phyloP scores from a whole-genome alignment of 1,140 invertebrate species.

The Drosophila arizonae region DNA sequence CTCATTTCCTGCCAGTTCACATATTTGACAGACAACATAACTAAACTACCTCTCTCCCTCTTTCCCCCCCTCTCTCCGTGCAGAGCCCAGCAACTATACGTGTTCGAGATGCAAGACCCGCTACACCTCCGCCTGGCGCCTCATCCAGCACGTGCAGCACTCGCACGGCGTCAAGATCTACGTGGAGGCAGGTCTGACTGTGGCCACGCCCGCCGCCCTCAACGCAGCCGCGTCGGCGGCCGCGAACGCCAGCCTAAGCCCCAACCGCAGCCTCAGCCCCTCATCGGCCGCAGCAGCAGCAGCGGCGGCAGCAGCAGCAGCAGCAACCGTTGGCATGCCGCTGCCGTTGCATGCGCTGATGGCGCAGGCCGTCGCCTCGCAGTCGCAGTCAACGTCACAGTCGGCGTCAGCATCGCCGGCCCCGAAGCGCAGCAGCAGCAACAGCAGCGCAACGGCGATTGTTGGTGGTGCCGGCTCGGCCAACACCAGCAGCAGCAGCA shows the following conservation, averaged over 20 bases:
- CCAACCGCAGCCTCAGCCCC: conserved; percentile 36
- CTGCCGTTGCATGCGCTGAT: conserved; percentile 41
- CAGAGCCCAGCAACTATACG: conserved; percentile 97
- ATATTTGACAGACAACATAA: conserved; percentile 39
- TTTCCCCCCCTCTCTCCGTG: conserved; percentile 68
- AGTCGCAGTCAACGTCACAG: conserved; percentile 61
- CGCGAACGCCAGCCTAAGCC: conserved; percentile 17
- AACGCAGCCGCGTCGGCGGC: conserved; percentile 52
- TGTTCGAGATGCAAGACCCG: conserved; percentile 97
- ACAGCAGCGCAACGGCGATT: conserved; percentile 30
- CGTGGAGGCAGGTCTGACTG: conserved; percentile 85
- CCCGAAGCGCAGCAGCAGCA: conserved; percentile 46
- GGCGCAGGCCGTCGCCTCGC: conserved; percentile 35
- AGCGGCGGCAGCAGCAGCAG: conserved; percentile 21
- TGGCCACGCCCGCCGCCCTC: conserved; percentile 67
- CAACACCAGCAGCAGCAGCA: conserved; percentile 50
- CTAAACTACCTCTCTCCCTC: conserved; percentile 61
- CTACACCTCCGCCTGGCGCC: conserved; percentile 94
- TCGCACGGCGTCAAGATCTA: conserved; percentile 97
- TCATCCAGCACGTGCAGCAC: conserved; percentile 97
- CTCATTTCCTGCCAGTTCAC: conserved; percentile 34
- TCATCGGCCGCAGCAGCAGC: conserved; percentile 27
- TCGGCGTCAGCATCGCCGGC: conserved; percentile 7
- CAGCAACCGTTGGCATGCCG: conserved; percentile 24
- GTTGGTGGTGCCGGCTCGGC: conserved; percentile 37